Conservation (phyloP, 2,888 invertebrate genomes). For the Tyria jacobaeae region DNA sequence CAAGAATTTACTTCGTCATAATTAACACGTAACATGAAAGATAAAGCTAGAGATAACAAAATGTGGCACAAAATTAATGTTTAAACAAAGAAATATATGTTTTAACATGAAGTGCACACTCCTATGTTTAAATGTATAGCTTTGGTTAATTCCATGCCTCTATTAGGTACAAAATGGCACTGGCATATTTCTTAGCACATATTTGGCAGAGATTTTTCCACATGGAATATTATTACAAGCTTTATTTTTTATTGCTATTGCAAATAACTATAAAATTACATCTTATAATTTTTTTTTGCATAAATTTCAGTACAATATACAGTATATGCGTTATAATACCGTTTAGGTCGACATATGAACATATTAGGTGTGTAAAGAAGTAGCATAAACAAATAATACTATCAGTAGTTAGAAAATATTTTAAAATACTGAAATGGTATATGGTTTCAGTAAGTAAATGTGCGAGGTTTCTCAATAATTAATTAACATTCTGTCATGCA, state of each 20-base stretch:
- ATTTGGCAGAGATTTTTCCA: background rate
- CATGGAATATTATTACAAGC: too few relatives aligned
- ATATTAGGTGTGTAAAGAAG: slow-evolving; percentile 9
- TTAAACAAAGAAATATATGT: background rate
- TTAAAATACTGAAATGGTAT: slow-evolving; percentile 46
- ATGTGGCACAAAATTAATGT: too few relatives aligned
- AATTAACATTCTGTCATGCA: slow-evolving; percentile 47
- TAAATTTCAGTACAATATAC: slow-evolving; percentile 7
- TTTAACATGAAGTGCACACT: background rate
- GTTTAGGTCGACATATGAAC: slow-evolving; percentile 16
- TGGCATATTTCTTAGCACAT: slow-evolving; percentile 2
- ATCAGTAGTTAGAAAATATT: slow-evolving; percentile 29
- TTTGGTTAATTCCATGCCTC: slow-evolving; percentile 6
- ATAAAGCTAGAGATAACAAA: background rate
- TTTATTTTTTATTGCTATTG: background rate
- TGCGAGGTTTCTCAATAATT: slow-evolving; percentile 41
- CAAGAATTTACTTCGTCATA: background rate
- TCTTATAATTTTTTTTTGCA: slow-evolving; percentile 8
- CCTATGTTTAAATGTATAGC: background rate
- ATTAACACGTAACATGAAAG: background rate
- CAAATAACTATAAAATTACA: slow-evolving; percentile 1
- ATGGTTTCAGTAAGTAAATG: slow-evolving; percentile 34
- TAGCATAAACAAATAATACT: slow-evolving; percentile 3
- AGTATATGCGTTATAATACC: slow-evolving; percentile 23
- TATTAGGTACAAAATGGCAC: slow-evolving; percentile 16